A percentile compares a stretch with the other conserved stretches of the same genome.
phyloP scores from a whole-genome alignment of 2,113 vertebrate genomes.

The Prochilodus magdalenae region DNA sequence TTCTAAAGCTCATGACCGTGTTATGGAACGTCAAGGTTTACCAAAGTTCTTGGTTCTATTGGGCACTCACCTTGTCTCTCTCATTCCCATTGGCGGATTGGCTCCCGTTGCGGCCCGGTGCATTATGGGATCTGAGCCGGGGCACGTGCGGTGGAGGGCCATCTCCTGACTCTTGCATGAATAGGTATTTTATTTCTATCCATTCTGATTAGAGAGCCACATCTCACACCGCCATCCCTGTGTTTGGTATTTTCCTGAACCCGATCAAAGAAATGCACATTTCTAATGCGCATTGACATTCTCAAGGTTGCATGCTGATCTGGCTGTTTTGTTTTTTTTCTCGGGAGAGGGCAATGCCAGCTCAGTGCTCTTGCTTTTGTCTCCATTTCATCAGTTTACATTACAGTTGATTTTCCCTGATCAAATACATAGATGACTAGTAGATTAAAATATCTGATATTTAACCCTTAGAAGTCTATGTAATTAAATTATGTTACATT shows the following conservation, averaged over 20 bases:
- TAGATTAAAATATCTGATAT: neutral
- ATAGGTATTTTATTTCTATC: constrained; percentile 84
- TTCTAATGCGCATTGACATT: constrained; percentile 20
- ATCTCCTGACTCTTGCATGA: constrained; percentile 83
- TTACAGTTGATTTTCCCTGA: neutral
- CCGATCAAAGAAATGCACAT: constrained; percentile 27
- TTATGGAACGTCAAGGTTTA: constrained; percentile 28
- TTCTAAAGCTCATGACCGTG: constrained; percentile 33
- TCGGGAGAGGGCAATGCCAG: constrained; percentile 31
- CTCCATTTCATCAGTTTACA: neutral
- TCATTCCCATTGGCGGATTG: constrained; percentile 75
- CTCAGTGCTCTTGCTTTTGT: neutral
- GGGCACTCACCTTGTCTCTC: constrained; percentile 80
- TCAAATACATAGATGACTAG: neutral
- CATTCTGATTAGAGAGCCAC: constrained; percentile 59
- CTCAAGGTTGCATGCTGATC: constrained; percentile 23
- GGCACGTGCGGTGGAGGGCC: constrained; percentile 70
- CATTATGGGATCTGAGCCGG: constrained; percentile 79
- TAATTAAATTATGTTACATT: neutral
- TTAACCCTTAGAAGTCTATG: neutral
- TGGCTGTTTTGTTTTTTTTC: constrained; percentile 13
- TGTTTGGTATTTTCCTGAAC: constrained; percentile 38
- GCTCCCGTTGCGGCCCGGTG: constrained; percentile 77
- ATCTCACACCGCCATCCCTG: constrained; percentile 21
- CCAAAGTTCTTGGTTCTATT: constrained; percentile 49